Base-by-base conservation (phyloP, 2,888 invertebrate genomes). In the Ceraclea dissimilis region DNA sequence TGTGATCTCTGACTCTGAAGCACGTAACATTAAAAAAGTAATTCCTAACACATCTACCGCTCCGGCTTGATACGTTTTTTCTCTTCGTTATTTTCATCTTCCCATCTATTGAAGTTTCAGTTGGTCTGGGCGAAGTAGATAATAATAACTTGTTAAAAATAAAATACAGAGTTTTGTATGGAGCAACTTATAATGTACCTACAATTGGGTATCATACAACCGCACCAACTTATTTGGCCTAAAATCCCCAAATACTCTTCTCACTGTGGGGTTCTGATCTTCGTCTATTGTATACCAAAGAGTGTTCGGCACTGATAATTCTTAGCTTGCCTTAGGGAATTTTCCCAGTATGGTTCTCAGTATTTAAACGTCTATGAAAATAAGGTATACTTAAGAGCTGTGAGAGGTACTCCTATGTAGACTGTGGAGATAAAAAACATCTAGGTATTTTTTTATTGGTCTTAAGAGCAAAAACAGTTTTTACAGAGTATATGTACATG, bases 271-370 rank as follows among this genome's bases (percentile, higher is more conserved):
- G 39, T 39, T 39, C 16, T 39, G 49, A 46, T 50, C 50, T 52
- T 53, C 57, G 16, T 13, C 39, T 39, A 39, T 50, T 52, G 53
- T 22, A 31, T 18, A 51, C 51, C 33, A 31, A 51, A 48, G 60
- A 48, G 54, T 60, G 60, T 54, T 53, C 54, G 51, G 31, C 49
- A 52, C 60, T 57, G 60, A 60, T 60, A 60, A 60, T 60, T 57
- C 57, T 21, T 26, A 48, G 46, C 44, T 54, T 43, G 54, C 49
- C 56, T 33, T 18, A 33, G 56, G 56, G 52, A 52, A 34, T 56
- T 52, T 26, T 26, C 26, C 4, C 10, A 26, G 4, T 26, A 26
- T 26, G 26, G 26, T 26, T 26, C 26, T 26, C 10, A 26, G 26
- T 26, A 26, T 26, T 26, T 26, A 26, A 26, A 26, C 26, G 26